phyloP scores from a whole-genome alignment of 2,888 invertebrate species.

The Apantesis nais region DNA sequence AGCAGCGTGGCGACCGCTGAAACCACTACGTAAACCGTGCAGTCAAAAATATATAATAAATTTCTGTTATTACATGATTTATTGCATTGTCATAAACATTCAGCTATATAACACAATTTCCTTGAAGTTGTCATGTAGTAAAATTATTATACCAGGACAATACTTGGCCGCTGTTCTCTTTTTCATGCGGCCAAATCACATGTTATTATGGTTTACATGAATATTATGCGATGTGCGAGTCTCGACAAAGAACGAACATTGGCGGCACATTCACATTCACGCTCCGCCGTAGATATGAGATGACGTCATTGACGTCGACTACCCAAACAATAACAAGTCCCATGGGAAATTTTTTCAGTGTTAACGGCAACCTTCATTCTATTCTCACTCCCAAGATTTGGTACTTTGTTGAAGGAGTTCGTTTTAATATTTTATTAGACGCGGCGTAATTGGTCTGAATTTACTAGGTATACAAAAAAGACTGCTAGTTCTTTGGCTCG shows the following conservation, averaged over 20 bases:
- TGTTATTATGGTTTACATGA: slow-evolving; percentile 39
- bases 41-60: background rate
- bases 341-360: slow-evolving; percentile 58
- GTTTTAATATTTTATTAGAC: slow-evolving; percentile 33
- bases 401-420: slow-evolving; percentile 42
- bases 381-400: slow-evolving; percentile 54
- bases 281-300: slow-evolving; percentile 28
- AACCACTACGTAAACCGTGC: background rate
- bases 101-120: slow-evolving; percentile 11
- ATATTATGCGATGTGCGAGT: slow-evolving; percentile 29
- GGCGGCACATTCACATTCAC: slow-evolving; percentile 26
- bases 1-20: too few species aligned
- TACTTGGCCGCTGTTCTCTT: slow-evolving; percentile 18
- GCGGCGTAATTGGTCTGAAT: background rate
- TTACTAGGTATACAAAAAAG: slow-evolving; percentile 3
- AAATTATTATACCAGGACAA: slow-evolving; percentile 21
- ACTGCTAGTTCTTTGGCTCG: background rate
- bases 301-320: slow-evolving; percentile 55
- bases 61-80: background rate
- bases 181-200: slow-evolving; percentile 25
- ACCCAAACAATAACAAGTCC: slow-evolving; percentile 55
- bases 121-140: slow-evolving; percentile 7
- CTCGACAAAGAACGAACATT: slow-evolving; percentile 30
- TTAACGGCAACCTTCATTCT: slow-evolving; percentile 61
- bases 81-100: slow-evolving; percentile 11